Evolutionary conservation across 2,797 vertebrate genomes (phyloP), one percentile per base, ranked within the genome.

Genomic region (Cossypha heuglini): DNA sequence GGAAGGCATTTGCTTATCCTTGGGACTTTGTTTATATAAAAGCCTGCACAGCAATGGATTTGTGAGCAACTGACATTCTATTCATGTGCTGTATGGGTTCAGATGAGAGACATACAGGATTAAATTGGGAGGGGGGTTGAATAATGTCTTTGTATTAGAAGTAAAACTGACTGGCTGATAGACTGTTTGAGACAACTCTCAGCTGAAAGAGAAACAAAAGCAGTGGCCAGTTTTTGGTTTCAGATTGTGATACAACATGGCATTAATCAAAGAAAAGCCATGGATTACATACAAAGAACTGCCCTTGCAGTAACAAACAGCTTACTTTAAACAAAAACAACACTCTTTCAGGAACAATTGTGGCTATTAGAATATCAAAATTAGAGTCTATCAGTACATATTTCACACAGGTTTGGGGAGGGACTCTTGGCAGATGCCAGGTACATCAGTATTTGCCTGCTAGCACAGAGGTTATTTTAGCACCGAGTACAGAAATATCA

Each of bases 1-100:
- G 76, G 73, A 51, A 93, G 85, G 82, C 87, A 72, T 91, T 92
- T 96, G 91, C 87, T 95, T 96, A 96, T 90, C 92, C 94, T 78
- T 74, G 46, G 45, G 76, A 73, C 59, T 84, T 86, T 78, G 83
- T 95, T 92, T 94, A 94, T n/a, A 51, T 67, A 90, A 78, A 90
- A 95, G 54, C 43, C 55, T 86, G 66, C 66, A 73, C 62, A 73
- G 89, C 62, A 81, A 75, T 42, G 66, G 68, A 78, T 93, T 94
- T 90, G 72, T 72, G 87, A 91, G 72, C 76, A 90, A 90, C 62
- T 91, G 75, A 80, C 45, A 83, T 85, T 77, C 78, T 64, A 78
- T 85, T 88, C 78, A 66, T 26, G 82, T 17, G n/a, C 68, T 29
- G 28, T 22, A 38, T 5, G 18, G 55, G 49, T 88, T 86, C 37